Evolutionary conservation across 2,113 vertebrate species (phyloP).

Genomic region (Percopsis transmontana): DNA sequence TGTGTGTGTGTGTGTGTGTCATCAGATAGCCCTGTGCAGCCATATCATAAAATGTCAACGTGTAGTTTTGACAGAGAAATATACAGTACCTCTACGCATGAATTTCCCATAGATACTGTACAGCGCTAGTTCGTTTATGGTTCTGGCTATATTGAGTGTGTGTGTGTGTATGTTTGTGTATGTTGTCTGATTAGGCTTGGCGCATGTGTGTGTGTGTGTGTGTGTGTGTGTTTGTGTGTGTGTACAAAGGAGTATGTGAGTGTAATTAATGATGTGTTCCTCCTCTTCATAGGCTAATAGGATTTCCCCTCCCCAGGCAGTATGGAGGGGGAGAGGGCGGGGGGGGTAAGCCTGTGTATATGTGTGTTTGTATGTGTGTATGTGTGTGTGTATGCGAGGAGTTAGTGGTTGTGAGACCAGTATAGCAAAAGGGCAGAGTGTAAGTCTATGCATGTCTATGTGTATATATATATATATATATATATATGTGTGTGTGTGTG

Average conservation of each 20-base stretch:
- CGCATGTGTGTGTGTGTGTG: slow-evolving; percentile 43
- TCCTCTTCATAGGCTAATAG: slow-evolving; percentile 78
- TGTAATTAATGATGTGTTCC: slow-evolving; percentile 80
- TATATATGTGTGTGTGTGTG: slow-evolving; percentile 6
- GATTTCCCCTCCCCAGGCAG: slow-evolving; percentile 74
- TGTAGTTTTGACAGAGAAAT: slow-evolving; percentile 37
- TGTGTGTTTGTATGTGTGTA: slow-evolving; percentile 21
- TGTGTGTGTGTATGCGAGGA: slow-evolving; percentile 31
- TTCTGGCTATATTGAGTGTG: slow-evolving; percentile 9
- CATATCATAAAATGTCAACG: slow-evolving; percentile 49
- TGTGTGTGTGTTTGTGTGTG: slow-evolving; percentile 52
- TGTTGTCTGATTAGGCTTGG: slow-evolving; percentile 52
- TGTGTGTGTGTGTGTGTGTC: slow-evolving; percentile 1
- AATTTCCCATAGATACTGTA: slow-evolving; percentile 18
- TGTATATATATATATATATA: neutral
- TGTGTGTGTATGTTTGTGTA: neutral
- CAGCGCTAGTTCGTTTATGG: slow-evolving; percentile 39
- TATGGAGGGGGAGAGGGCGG: slow-evolving; percentile 27
- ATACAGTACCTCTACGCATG: neutral
- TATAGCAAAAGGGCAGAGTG: slow-evolving; percentile 22
- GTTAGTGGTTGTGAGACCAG: slow-evolving; percentile 40
- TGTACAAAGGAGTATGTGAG: slow-evolving; percentile 63
- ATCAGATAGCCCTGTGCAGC: slow-evolving; percentile 49
- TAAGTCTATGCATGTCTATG: slow-evolving; percentile 43
- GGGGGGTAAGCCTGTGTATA: slow-evolving; percentile 22